phyloP scores from a whole-genome alignment of 1,140 invertebrate genomes.

The Atopsyche davidsoni region DNA sequence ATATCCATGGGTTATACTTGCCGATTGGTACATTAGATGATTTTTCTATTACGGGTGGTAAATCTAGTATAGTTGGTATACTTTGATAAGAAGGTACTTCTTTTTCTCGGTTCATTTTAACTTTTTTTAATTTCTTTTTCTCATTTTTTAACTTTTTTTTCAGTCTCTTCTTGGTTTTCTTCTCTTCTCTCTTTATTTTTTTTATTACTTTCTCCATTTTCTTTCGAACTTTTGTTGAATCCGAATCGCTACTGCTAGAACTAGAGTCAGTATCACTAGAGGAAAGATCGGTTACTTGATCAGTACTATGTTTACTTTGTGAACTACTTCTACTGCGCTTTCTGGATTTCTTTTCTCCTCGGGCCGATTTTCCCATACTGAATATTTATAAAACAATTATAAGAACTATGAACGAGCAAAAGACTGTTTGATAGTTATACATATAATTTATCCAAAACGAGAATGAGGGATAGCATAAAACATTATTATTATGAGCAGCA shows the following conservation, averaged over 20 bases:
- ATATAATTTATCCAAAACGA: too few species aligned
- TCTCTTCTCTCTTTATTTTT: constrained; percentile 44
- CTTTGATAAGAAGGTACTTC: constrained; percentile 32
- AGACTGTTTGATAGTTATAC: too few species aligned
- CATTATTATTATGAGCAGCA: too few species aligned
- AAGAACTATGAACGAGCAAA: too few species aligned
- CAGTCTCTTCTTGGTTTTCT: constrained; percentile 41
- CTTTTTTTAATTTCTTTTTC: constrained; percentile 40
- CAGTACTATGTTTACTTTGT: constrained; percentile 4
- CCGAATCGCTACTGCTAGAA: constrained; percentile 4
- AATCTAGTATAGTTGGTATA: too few species aligned
- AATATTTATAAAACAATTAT: too few species aligned
- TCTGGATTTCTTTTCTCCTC: too few species aligned
- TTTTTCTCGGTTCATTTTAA: constrained; percentile 32
- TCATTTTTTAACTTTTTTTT: constrained; percentile 44
- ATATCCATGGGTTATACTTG: not conserved
- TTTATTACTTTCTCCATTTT: constrained; percentile 45
- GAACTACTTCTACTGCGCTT: too few species aligned
- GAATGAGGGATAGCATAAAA: too few species aligned
- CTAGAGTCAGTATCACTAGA: constrained; percentile 11
- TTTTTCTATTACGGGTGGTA: too few species aligned
- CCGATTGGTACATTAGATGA: constrained; percentile 15
- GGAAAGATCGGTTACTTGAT: not conserved
- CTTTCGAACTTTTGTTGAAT: constrained; percentile 29
- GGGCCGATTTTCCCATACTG: too few species aligned